phyloP scores from a whole-genome alignment of 1,140 invertebrate species.

The Lutraria rhynchaena region DNA sequence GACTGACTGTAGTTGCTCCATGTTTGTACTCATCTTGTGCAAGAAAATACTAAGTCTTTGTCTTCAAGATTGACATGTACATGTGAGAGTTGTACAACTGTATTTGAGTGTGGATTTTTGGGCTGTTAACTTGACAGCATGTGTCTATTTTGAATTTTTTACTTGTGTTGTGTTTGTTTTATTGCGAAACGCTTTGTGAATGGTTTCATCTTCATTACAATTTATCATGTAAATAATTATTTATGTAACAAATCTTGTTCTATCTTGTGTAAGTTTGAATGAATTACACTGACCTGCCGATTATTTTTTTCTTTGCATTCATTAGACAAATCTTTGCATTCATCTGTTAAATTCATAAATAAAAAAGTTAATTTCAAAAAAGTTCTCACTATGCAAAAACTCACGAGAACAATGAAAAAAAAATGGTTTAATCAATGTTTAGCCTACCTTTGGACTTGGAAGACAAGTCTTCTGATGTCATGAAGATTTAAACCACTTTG shows the following conservation, averaged over 20 bases:
- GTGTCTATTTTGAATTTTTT: conserved; percentile 1
- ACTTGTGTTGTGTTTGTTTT: conserved; percentile 18
- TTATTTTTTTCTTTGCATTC: neutral
- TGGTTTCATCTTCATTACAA: conserved; percentile 15
- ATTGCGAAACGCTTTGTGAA: conserved; percentile 17
- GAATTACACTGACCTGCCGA: conserved; percentile 10
- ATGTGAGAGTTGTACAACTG: too few relatives aligned
- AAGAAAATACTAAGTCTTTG: too few relatives aligned
- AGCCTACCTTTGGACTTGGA: too few relatives aligned
- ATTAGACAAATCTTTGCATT: too few relatives aligned
- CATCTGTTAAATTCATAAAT: neutral
- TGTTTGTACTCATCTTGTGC: conserved; percentile 21
- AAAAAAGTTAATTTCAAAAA: neutral
- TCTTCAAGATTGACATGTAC: too few relatives aligned
- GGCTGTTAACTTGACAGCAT: too few relatives aligned
- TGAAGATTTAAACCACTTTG: too few relatives aligned
- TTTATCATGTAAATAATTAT: conserved; percentile 45
- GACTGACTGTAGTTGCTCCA: conserved; percentile 29
- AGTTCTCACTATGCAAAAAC: conserved; percentile 14
- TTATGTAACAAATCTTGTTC: conserved; percentile 30
- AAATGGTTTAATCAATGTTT: too few relatives aligned
- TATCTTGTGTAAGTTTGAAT: conserved; percentile 17
- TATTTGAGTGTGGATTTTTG: neutral
- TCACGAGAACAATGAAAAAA: too few relatives aligned
- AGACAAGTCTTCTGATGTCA: too few relatives aligned